Evolutionary conservation across 1,140 invertebrate species (phyloP).

Genomic region (Nephotettix cincticeps): DNA sequence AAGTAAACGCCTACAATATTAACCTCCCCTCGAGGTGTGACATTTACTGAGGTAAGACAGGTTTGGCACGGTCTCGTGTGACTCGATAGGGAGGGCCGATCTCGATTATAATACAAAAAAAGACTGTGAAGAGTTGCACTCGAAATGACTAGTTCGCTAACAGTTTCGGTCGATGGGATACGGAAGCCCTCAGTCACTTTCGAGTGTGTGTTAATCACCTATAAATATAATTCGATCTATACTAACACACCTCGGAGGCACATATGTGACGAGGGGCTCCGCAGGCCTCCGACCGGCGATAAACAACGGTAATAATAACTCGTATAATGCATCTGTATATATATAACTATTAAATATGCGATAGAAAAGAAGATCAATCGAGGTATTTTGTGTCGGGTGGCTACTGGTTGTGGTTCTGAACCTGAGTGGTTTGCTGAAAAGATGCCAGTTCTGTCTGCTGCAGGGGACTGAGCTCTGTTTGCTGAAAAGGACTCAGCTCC

Average conservation of each 20-base stretch:
- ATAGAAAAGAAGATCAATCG: conserved; percentile 38
- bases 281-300: background rate
- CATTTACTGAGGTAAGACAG: conserved; percentile 10
- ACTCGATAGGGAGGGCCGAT: background rate
- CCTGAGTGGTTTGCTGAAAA: conserved; percentile 31
- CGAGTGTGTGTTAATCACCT: conserved; percentile 2
- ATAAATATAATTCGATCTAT: conserved; percentile 1
- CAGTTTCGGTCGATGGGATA: background rate
- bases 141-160: conserved; percentile 28
- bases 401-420: conserved; percentile 43
- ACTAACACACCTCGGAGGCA: conserved; percentile 10
- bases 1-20: background rate
- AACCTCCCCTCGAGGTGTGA: background rate
- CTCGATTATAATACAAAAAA: background rate
- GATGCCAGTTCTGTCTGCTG: background rate
- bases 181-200: background rate
- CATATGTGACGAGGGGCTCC: background rate
- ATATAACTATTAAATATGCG: conserved; percentile 31
- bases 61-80: background rate
- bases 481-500: conserved; percentile 64
- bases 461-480: conserved; percentile 37
- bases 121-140: conserved; percentile 24
- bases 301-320: conserved; percentile 28
- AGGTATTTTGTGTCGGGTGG: conserved; percentile 38
- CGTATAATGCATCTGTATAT: conserved; percentile 29